Percentiles rank a stretch among this genome's conserved stretches.
phyloP scores from a whole-genome alignment of 2,113 vertebrate species.

The Erpornis zantholeuca region DNA sequence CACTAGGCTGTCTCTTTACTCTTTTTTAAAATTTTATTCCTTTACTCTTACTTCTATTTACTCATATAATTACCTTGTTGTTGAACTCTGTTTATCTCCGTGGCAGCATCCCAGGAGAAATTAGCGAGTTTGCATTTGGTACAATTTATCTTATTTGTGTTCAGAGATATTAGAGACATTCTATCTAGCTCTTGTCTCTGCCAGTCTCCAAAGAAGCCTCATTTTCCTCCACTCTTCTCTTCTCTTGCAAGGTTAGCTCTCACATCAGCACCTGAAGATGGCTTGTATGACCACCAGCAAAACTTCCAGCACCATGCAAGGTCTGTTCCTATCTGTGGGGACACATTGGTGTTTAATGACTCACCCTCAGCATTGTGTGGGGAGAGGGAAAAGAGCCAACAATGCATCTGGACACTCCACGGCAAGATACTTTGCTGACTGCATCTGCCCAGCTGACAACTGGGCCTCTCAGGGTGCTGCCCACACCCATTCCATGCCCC shows the following conservation, averaged over 20 bases:
- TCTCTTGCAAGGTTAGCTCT: background rate
- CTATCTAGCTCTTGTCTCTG: background rate
- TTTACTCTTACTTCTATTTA: background rate
- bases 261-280: background rate
- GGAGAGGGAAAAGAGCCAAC: background rate
- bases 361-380: background rate
- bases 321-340: background rate
- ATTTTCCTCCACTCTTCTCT: background rate
- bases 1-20: background rate
- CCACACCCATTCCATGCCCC: fast-evolving
- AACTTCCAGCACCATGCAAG: background rate
- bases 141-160: background rate
- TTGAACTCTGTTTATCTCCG: background rate
- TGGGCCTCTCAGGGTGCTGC: background rate
- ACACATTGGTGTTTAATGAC: background rate
- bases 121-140: background rate
- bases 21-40: background rate
- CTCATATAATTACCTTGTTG: background rate
- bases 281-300: background rate
- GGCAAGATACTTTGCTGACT: background rate
- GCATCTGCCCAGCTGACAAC: fast-evolving
- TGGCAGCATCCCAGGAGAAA: background rate
- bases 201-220: background rate
- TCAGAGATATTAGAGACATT: background rate
- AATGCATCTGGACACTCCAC: background rate